Conservation (phyloP, 2,797 vertebrate species). For the Poecilia wingei region DNA sequence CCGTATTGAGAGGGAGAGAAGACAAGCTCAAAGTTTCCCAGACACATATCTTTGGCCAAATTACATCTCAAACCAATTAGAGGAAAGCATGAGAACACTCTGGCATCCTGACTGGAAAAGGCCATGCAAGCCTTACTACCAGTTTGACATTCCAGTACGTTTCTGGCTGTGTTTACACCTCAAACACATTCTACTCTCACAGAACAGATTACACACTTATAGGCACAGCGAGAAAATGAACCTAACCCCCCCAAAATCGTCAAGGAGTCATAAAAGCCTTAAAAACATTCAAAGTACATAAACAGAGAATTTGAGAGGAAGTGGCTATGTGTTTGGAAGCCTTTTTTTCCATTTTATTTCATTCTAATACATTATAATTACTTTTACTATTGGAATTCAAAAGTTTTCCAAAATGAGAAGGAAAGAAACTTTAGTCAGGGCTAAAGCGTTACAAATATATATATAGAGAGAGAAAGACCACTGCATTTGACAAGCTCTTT, state of each 20-base stretch:
- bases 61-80: slow-evolving; percentile 54
- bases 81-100: slow-evolving; percentile 37
- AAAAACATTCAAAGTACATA: not conserved
- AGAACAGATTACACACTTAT: not conserved
- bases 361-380: not conserved
- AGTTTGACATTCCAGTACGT: not conserved
- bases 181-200: not conserved
- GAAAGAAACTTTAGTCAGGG: too few species aligned
- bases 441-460: too few species aligned
- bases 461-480: not conserved
- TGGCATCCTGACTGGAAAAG: slow-evolving; percentile 60
- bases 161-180: not conserved
- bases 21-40: not conserved
- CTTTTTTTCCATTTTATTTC: not conserved
- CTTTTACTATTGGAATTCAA: not conserved
- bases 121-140: slow-evolving; percentile 4
- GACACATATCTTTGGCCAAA: slow-evolving; percentile 31
- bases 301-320: not conserved
- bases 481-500: not conserved
- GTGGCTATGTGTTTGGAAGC: not conserved
- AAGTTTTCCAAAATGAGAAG: too few species aligned
- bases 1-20: not conserved
- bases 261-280: not conserved
- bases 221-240: not conserved
- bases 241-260: not conserved